Conservation (phyloP, 2,888 invertebrate species). For the Chloroclystis v-ata region DNA sequence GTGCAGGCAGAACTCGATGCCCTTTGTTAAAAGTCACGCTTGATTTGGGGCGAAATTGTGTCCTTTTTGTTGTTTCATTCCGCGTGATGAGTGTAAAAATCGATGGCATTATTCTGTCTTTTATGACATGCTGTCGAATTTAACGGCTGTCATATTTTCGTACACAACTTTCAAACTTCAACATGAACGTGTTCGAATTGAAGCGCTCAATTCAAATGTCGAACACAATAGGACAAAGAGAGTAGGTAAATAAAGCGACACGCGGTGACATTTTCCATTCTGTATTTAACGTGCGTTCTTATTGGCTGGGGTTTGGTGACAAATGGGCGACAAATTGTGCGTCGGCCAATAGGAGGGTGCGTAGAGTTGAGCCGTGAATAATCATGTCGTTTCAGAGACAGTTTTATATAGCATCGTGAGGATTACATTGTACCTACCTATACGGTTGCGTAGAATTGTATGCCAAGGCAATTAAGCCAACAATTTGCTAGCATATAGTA, state of each 20-base stretch:
- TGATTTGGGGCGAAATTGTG: slow-evolving; percentile 72
- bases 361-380: slow-evolving; percentile 45
- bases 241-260: slow-evolving; percentile 48
- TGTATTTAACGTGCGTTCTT: slow-evolving; percentile 45
- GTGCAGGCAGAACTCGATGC: slow-evolving; percentile 54
- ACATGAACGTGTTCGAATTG: slow-evolving; percentile 31
- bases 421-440: slow-evolving; percentile 12
- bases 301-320: slow-evolving; percentile 73
- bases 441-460: slow-evolving; percentile 10
- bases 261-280: slow-evolving; percentile 61
- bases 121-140: slow-evolving; percentile 17
- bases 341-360: slow-evolving; percentile 54
- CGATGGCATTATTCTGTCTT: slow-evolving; percentile 43
- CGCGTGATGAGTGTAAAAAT: slow-evolving; percentile 68
- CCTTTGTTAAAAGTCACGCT: slow-evolving; percentile 74
- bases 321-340: slow-evolving; percentile 69
- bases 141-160: slow-evolving; percentile 35
- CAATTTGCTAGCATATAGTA: too few species aligned
- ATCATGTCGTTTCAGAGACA: slow-evolving; percentile 37
- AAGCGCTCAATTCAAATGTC: slow-evolving; percentile 23
- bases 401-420: slow-evolving; percentile 15
- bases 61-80: slow-evolving; percentile 73
- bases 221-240: slow-evolving; percentile 36
- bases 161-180: slow-evolving; percentile 13
- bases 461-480: background rate